Conservation (phyloP, 1,140 invertebrate genomes). For the Danaus melanippus region DNA sequence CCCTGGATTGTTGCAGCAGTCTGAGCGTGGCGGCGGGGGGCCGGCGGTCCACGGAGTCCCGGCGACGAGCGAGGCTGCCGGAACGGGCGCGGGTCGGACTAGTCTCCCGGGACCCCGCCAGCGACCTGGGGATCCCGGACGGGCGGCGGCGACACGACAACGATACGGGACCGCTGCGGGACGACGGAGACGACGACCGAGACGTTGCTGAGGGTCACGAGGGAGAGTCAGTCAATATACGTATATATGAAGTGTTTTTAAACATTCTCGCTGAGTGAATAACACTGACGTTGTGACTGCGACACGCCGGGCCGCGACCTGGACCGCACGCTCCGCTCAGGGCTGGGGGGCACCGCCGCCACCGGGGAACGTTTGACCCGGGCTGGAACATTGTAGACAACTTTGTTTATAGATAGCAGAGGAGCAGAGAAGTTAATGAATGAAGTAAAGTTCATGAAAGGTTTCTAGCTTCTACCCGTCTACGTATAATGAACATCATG, state of each 20-base stretch:
- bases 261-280: neutral
- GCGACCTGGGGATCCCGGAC: slow-evolving; percentile 82
- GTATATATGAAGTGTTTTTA: too few species aligned
- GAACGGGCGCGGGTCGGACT: slow-evolving; percentile 67
- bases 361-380: slow-evolving; percentile 75
- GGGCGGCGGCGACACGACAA: slow-evolving; percentile 65
- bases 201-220: slow-evolving; percentile 77
- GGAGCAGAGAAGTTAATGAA: too few species aligned
- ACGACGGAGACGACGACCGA: slow-evolving; percentile 89
- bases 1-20: slow-evolving; percentile 89
- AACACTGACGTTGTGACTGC: slow-evolving; percentile 90
- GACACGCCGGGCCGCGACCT: slow-evolving; percentile 79
- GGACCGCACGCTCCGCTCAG: slow-evolving; percentile 74
- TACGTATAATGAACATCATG: slow-evolving; percentile 1
- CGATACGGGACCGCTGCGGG: slow-evolving; percentile 74
- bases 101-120: slow-evolving; percentile 79
- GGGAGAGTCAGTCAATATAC: too few species aligned
- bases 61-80: slow-evolving; percentile 40
- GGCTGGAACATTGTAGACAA: slow-evolving; percentile 58
- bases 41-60: slow-evolving; percentile 62
- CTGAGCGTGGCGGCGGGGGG: slow-evolving; percentile 78
- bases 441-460: too few species aligned
- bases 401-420: neutral
- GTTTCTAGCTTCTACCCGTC: too few species aligned
- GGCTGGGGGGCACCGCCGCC: slow-evolving; percentile 71